Evolutionary conservation across 2,888 invertebrate genomes (phyloP).

Genomic region (Ganaspis brasiliensis): DNA sequence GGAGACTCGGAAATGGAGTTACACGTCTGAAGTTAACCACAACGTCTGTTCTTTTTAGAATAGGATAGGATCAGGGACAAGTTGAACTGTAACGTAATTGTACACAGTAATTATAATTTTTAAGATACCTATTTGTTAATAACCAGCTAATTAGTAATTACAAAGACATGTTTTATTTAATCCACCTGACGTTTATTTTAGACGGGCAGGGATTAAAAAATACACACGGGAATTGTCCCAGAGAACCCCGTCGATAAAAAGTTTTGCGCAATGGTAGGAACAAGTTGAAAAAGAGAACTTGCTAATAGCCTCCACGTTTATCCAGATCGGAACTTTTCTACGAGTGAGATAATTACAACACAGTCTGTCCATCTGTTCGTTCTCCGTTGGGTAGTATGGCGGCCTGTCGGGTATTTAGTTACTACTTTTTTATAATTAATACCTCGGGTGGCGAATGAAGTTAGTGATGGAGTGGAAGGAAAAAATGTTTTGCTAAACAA

Average conservation of each 20-base stretch:
- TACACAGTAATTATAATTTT: too few species aligned
- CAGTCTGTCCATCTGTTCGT: slow-evolving; percentile 69
- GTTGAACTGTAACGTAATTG: too few species aligned
- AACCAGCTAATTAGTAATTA: not conserved
- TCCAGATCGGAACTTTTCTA: slow-evolving; percentile 75
- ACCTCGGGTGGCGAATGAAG: slow-evolving; percentile 76
- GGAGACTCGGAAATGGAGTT: too few species aligned
- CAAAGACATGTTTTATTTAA: not conserved
- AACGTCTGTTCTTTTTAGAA: too few species aligned
- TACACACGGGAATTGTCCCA: slow-evolving; percentile 36
- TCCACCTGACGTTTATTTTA: slow-evolving; percentile 6
- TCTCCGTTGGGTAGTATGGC: slow-evolving; percentile 61
- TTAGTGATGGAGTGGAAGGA: slow-evolving; percentile 60
- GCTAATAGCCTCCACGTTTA: slow-evolving; percentile 73
- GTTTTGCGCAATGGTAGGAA: slow-evolving; percentile 48
- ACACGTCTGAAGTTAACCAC: too few species aligned
- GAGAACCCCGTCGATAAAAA: slow-evolving; percentile 30
- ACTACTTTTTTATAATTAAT: slow-evolving; percentile 78
- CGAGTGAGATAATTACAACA: slow-evolving; percentile 76
- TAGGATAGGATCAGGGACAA: too few species aligned
- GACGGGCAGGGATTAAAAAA: slow-evolving; percentile 10
- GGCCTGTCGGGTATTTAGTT: slow-evolving; percentile 75
- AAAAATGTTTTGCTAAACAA: slow-evolving; percentile 72
- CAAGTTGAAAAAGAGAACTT: slow-evolving; percentile 60
- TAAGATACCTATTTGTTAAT: not conserved